Conservation (phyloP, 2,797 vertebrate genomes). For the Acipenser ruthenus region DNA sequence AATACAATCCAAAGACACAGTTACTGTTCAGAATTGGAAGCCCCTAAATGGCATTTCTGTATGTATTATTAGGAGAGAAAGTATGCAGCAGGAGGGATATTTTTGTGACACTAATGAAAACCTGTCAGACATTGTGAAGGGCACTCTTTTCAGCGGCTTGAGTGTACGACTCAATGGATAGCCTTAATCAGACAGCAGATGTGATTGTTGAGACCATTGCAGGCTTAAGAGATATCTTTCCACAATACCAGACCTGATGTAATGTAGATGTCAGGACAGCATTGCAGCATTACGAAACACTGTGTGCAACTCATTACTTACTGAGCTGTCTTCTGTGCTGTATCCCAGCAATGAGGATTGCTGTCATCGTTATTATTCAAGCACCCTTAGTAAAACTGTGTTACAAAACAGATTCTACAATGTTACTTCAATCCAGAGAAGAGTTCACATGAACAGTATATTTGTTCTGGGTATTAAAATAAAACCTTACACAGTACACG, state of each 20-base stretch:
- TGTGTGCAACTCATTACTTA: too few species aligned
- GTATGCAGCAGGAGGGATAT: background rate
- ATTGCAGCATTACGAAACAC: too few species aligned
- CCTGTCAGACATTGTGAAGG: background rate
- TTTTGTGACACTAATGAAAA: conserved; percentile 6
- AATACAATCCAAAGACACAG: background rate
- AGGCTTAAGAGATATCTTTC: background rate
- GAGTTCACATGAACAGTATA: too few species aligned
- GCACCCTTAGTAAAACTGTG: too few species aligned
- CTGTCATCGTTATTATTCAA: too few species aligned
- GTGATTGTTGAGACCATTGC: background rate
- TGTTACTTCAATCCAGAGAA: too few species aligned
- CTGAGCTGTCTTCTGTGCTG: too few species aligned
- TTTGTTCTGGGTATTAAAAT: too few species aligned
- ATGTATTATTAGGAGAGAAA: conserved; percentile 3
- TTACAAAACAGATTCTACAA: too few species aligned
- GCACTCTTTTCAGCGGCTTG: background rate
- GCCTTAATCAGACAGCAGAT: background rate
- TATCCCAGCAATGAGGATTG: too few species aligned
- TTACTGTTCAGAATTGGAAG: background rate
- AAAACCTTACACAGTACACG: too few species aligned
- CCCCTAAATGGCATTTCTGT: conserved; percentile 1
- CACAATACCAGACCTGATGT: background rate
- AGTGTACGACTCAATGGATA: background rate
- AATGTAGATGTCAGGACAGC: background rate